These are phyloP conservation scores for Poeciliopsis infans DNA, from an alignment of 2,797 vertebrate genomes.

Conservation along the genomic window DNA sequence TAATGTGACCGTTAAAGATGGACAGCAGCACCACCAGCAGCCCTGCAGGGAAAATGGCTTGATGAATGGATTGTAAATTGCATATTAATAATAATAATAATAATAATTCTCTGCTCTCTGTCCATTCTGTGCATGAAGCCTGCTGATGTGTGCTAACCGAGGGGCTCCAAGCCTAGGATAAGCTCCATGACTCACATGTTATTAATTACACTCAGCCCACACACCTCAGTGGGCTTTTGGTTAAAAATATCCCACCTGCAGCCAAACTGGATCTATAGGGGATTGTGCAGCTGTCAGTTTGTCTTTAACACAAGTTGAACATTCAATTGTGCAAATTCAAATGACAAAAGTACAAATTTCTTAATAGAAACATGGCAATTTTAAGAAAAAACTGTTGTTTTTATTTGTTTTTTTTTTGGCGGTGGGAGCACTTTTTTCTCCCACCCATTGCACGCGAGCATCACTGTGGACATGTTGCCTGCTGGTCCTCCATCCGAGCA, in stretches of 20 bases:
- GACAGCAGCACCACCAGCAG: too few species aligned
- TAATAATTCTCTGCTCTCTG: not conserved
- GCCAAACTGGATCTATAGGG: slow-evolving; percentile 13
- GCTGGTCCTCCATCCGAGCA: slow-evolving; percentile 38
- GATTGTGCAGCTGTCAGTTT: slow-evolving; percentile 3
- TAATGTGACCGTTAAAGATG: not conserved
- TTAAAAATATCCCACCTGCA: slow-evolving; percentile 53
- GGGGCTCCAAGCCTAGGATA: not conserved
- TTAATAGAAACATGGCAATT: too few species aligned
- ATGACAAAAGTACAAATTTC: too few species aligned
- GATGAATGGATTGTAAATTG: not conserved
- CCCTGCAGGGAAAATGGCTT: not conserved
- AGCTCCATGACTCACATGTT: slow-evolving; percentile 37
- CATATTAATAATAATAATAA: too few species aligned
- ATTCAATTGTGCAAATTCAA: too few species aligned
- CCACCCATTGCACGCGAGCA: too few species aligned
- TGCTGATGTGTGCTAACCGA: slow-evolving; percentile 8
- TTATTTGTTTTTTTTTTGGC: too few species aligned
- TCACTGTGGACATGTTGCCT: not conserved
- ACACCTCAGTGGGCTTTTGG: slow-evolving; percentile 26
- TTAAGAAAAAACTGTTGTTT: too few species aligned
- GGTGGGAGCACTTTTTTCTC: too few species aligned
- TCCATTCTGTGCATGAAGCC: not conserved
- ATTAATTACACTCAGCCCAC: slow-evolving; percentile 51
- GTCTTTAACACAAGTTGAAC: not conserved